phyloP scores from a whole-genome alignment of 2,888 invertebrate species.

The Heterodera filipjevi region DNA sequence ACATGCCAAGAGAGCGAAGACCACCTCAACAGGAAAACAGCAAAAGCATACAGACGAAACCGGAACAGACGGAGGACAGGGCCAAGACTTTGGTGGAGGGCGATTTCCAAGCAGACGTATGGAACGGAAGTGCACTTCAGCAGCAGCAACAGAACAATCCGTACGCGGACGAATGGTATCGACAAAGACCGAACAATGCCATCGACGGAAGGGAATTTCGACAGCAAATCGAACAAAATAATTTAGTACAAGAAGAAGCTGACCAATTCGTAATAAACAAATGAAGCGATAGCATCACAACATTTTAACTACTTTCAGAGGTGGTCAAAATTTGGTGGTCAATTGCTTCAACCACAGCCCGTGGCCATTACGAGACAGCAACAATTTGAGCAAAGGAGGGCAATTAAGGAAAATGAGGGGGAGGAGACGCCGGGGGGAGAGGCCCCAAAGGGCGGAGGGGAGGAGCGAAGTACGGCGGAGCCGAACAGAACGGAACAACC shows the following conservation, averaged over 20 bases:
- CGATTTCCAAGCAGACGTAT: slow-evolving; percentile 9
- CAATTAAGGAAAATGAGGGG: too few species aligned
- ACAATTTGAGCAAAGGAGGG: slow-evolving; percentile 7
- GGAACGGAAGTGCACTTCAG: slow-evolving; percentile 22
- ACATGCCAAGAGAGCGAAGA: neutral
- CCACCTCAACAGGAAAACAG: neutral
- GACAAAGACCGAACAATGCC: neutral
- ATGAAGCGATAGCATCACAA: neutral
- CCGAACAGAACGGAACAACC: neutral
- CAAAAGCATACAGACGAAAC: neutral
- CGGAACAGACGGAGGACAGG: neutral
- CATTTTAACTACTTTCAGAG: neutral
- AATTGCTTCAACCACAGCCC: neutral
- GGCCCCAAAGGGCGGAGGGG: neutral
- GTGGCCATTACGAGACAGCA: neutral
- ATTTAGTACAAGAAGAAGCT: neutral
- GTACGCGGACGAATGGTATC: neutral
- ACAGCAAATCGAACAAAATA: slow-evolving; percentile 22
- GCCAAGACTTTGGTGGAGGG: slow-evolving; percentile 12
- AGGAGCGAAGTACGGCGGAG: neutral
- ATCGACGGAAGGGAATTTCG: neutral
- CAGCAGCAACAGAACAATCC: neutral
- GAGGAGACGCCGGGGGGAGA: neutral
- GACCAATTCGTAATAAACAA: slow-evolving; percentile 1
- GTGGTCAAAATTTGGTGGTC: neutral